These are phyloP conservation scores for Chalcis sispes DNA, from an alignment of 2,888 invertebrate species.

Conservation along the genomic window DNA sequence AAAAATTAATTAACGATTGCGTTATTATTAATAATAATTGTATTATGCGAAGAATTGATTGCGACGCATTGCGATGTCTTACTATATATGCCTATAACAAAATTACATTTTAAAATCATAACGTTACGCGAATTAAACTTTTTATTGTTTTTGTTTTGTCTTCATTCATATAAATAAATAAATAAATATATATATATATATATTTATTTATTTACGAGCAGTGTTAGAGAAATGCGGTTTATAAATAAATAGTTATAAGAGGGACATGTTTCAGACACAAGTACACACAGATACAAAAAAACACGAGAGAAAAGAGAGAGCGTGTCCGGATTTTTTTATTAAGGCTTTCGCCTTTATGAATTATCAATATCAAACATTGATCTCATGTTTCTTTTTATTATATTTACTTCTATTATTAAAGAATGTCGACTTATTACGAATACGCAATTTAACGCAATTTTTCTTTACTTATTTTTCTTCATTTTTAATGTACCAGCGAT, in stretches of 20 bases:
- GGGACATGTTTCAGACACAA: conserved; percentile 17
- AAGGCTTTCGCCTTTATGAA: conserved; percentile 63
- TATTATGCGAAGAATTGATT: conserved; percentile 54
- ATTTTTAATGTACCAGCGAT: conserved; percentile 64
- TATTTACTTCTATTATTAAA: conserved; percentile 62
- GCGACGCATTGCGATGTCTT: conserved; percentile 51
- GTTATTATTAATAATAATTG: conserved; percentile 53
- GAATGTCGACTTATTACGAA: conserved; percentile 61
- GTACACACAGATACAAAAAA: conserved; percentile 4
- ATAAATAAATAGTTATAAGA: conserved; percentile 49
- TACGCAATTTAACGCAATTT: conserved; percentile 58
- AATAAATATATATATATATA: conserved; percentile 45
- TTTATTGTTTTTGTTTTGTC: conserved; percentile 55
- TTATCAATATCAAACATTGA: conserved; percentile 72
- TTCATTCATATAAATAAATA: conserved; percentile 52
- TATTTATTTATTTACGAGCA: conserved; percentile 27
- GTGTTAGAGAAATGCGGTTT: conserved; percentile 27
- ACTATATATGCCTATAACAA: conserved; percentile 41
- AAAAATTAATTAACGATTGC: conserved; percentile 50
- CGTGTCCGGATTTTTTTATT: conserved; percentile 55
- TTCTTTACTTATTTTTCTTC: conserved; percentile 52
- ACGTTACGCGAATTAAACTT: conserved; percentile 47
- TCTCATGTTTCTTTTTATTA: conserved; percentile 72
- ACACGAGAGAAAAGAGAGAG: conserved; percentile 49
- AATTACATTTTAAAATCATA: conserved; percentile 45